Evolutionary conservation across 2,113 vertebrate genomes (phyloP).

Genomic region (Scomber japonicus): DNA sequence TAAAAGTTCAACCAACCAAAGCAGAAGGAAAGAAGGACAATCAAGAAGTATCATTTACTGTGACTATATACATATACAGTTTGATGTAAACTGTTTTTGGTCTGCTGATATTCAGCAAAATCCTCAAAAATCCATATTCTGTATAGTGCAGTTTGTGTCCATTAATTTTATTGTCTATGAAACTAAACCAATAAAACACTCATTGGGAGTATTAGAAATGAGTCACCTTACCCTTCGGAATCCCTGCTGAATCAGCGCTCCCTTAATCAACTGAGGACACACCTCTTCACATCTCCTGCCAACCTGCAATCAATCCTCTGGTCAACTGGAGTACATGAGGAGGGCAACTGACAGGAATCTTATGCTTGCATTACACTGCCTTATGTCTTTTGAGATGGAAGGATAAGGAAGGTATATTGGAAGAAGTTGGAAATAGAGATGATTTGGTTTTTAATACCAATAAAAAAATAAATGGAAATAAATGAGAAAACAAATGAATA

Average conservation of each 20-base stretch:
- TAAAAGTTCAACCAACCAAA: slow-evolving; percentile 39
- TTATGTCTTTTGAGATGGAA: background rate
- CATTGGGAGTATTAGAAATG: slow-evolving; percentile 60
- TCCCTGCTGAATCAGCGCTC: slow-evolving; percentile 59
- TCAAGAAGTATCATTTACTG: background rate
- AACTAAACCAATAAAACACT: slow-evolving; percentile 71
- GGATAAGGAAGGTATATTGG: too few species aligned
- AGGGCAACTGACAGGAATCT: slow-evolving; percentile 21
- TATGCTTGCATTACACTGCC: background rate
- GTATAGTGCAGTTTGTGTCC: slow-evolving; percentile 29
- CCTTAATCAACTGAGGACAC: slow-evolving; percentile 30
- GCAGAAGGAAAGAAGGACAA: background rate
- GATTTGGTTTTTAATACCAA: too few species aligned
- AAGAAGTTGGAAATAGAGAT: too few species aligned
- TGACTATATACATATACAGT: slow-evolving; percentile 4
- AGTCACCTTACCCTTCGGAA: slow-evolving; percentile 60
- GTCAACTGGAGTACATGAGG: slow-evolving; percentile 14
- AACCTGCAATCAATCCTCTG: slow-evolving; percentile 47
- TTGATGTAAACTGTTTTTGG: slow-evolving; percentile 21
- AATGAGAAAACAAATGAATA: too few species aligned
- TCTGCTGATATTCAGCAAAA: background rate
- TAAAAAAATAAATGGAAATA: too few species aligned
- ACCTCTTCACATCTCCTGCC: slow-evolving; percentile 37
- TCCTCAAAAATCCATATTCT: slow-evolving; percentile 15
- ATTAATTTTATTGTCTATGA: slow-evolving; percentile 62